Conservation (phyloP, 2,113 vertebrate genomes). For the Eudorcas thomsonii region DNA sequence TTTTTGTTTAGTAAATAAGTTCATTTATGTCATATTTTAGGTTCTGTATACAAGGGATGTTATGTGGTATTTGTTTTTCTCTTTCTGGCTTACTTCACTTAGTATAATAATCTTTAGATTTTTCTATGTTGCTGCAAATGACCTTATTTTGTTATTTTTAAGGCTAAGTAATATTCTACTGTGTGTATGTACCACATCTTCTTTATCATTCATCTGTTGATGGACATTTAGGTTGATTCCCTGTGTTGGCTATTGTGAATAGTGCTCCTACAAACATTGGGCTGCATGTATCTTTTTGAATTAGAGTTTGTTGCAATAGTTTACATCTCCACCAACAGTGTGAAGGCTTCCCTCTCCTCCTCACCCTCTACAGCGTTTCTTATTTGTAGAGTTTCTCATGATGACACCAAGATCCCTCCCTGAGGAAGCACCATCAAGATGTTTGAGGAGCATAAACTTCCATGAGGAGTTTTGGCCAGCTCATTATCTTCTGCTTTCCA, state of each 20-base stretch:
- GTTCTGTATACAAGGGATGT: background rate
- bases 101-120: background rate
- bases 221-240: background rate
- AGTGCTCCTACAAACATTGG: background rate
- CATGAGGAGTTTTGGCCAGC: background rate
- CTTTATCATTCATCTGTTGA: background rate
- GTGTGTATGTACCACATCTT: background rate
- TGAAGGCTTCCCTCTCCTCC: background rate
- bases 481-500: background rate
- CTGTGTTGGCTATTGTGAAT: background rate
- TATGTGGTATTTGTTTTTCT: background rate
- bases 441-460: background rate
- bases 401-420: no score
- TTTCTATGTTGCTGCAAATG: background rate
- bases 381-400: background rate
- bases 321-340: background rate
- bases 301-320: background rate
- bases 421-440: background rate
- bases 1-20: background rate
- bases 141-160: background rate
- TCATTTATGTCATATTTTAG: background rate
- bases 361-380: background rate
- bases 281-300: background rate
- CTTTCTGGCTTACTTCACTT: background rate
- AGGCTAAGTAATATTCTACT: background rate